Percentiles rank a stretch among this genome's conserved stretches.
phyloP scores from a whole-genome alignment of 1,140 invertebrate genomes.

The Globodera ellingtonae region DNA sequence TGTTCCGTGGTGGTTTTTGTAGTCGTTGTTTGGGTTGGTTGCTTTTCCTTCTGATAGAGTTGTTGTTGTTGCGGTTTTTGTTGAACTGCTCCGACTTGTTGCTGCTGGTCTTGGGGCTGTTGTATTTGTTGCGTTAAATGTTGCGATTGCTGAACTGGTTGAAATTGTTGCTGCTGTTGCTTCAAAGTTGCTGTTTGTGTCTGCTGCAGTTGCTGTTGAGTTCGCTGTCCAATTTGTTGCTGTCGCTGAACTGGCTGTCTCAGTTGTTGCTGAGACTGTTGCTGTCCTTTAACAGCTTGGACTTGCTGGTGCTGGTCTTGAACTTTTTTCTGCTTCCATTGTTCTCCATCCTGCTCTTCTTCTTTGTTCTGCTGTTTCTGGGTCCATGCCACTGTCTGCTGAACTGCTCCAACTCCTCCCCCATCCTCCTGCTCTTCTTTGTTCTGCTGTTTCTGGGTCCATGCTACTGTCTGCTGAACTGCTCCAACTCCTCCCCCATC shows the following conservation, averaged over 20 bases:
- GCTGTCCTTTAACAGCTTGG: constrained; percentile 6
- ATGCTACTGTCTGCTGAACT: constrained; percentile 15
- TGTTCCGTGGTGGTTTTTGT: neutral
- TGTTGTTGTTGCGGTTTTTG: neutral
- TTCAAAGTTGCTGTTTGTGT: constrained; percentile 11
- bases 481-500: constrained; percentile 2
- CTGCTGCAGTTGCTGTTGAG: constrained; percentile 1
- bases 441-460: constrained; percentile 9
- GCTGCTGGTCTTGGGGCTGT: neutral
- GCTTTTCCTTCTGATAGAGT: neutral
- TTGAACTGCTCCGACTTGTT: neutral
- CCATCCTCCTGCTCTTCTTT: neutral
- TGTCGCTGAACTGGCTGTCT: constrained; percentile 8
- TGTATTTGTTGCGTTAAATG: neutral
- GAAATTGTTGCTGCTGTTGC: constrained; percentile 19
- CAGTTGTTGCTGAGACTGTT: constrained; percentile 29
- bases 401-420: neutral
- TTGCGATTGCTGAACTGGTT: neutral
- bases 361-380: constrained; percentile 14
- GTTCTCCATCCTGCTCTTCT: constrained; percentile 1
- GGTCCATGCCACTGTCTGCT: constrained; percentile 18
- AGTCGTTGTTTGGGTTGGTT: neutral
- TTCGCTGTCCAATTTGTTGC: constrained; percentile 12
- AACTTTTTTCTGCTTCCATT: neutral
- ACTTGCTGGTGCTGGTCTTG: constrained; percentile 7